Conservation (phyloP, 2,797 vertebrate species). For the Sarcophilus harrisii region DNA sequence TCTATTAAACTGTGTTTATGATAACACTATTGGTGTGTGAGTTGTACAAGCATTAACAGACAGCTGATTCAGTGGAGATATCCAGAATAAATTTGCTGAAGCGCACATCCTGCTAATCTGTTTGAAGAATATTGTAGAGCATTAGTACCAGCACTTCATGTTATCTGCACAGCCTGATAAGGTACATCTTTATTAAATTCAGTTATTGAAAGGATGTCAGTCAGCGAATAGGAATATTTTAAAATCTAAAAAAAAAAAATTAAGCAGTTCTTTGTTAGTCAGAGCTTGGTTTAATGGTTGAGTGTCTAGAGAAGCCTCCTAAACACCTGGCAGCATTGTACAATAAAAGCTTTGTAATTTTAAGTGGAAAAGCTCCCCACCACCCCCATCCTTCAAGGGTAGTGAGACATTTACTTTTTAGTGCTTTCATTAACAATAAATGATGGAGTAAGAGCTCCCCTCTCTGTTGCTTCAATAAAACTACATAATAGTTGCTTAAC, state of each 20-base stretch:
- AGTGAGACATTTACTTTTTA: constrained; percentile 78
- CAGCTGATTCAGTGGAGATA: constrained; percentile 92
- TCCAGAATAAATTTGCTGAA: constrained; percentile 91
- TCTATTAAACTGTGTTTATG: constrained; percentile 88
- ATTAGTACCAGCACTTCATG: constrained; percentile 94
- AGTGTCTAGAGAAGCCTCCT: constrained; percentile 86
- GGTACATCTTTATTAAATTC: constrained; percentile 99
- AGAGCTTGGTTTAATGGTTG: constrained; percentile 87
- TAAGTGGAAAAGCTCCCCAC: constrained; percentile 95
- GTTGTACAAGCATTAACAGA: constrained; percentile 89
- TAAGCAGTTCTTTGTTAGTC: constrained; percentile 88
- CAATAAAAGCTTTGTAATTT: constrained; percentile 89
- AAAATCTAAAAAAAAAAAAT: constrained; percentile 89
- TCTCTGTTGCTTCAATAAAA: constrained; percentile 89
- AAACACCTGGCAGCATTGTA: constrained; percentile 88
- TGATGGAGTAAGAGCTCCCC: constrained; percentile 97
- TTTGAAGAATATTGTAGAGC: constrained; percentile 94
- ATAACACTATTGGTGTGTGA: constrained; percentile 86
- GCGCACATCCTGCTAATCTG: constrained; percentile 91
- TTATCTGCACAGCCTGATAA: constrained; percentile 96
- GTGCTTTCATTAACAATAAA: constrained; percentile 67
- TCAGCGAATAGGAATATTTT: constrained; percentile 93
- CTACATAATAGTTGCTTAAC: constrained; percentile 81
- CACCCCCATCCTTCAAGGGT: constrained; percentile 85
- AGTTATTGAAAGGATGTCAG: constrained; percentile 92